Conservation (phyloP, 2,888 invertebrate genomes). For the Galerucella calmariensis region DNA sequence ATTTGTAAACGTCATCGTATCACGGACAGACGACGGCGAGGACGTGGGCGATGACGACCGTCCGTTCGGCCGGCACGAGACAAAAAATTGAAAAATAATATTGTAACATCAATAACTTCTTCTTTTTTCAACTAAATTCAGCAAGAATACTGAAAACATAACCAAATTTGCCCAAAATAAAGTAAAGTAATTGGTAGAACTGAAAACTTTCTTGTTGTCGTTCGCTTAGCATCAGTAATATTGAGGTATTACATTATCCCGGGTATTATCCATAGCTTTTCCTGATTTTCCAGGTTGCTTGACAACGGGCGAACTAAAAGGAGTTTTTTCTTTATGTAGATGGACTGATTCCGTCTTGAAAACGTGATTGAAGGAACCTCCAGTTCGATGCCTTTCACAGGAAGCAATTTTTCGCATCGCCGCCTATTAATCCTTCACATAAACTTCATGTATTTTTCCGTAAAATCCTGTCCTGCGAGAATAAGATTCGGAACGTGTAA, state of each 20-base stretch:
- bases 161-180: no score
- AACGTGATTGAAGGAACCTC: constrained; percentile 46
- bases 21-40: constrained; percentile 1
- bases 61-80: background rate
- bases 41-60: background rate
- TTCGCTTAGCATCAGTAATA: background rate
- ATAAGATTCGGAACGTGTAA: constrained; percentile 34
- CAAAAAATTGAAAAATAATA: constrained; percentile 5
- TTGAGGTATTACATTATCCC: constrained; percentile 5
- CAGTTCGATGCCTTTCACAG: constrained; percentile 42
- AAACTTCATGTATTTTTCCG: constrained; percentile 40
- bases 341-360: constrained; percentile 34
- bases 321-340: constrained; percentile 38
- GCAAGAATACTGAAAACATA: no score
- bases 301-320: constrained; percentile 6
- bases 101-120: background rate
- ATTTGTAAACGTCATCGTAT: constrained; percentile 25
- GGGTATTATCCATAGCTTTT: constrained; percentile 9
- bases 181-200: background rate
- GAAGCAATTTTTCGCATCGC: constrained; percentile 46
- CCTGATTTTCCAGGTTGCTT: constrained; percentile 31
- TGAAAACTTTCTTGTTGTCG: background rate
- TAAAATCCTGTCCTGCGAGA: constrained; percentile 35
- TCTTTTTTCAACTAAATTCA: no score
- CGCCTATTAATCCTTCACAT: constrained; percentile 44